Conservation (phyloP, 30 jellyfish, hydroid and myxozoan genomes). For the Hydractinia echinata region DNA sequence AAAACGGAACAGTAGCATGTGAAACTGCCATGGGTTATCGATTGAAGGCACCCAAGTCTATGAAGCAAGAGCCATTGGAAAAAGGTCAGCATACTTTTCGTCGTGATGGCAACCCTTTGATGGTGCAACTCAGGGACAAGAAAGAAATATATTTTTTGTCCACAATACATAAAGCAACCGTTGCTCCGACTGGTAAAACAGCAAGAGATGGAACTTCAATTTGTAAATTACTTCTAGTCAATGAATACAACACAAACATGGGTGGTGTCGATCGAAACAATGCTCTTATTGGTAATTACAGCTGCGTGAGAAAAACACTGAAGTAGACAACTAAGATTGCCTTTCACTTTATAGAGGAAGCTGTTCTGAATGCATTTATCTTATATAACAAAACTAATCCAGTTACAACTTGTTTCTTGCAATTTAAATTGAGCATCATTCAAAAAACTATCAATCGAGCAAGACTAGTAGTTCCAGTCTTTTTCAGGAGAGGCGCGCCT, state of each 20-base stretch:
- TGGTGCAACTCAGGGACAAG: constrained; percentile 15
- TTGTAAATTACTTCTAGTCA: too few relatives aligned
- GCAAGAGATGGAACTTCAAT: too few relatives aligned
- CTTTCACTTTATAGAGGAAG: constrained; percentile 8
- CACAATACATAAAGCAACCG: constrained; percentile 8
- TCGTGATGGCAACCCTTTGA: constrained; percentile 13
- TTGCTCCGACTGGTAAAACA: constrained; percentile 13
- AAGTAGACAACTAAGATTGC: constrained; percentile 6
- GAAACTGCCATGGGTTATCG: constrained; percentile 14
- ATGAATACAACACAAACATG: too few relatives aligned
- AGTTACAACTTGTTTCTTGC: constrained; percentile 34
- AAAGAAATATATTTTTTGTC: constrained; percentile 6
- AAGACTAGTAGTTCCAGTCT: neutral
- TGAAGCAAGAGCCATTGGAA: constrained; percentile 14
- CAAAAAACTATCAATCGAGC: constrained; percentile 59
- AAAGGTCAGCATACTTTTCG: constrained; percentile 11
- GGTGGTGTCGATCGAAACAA: too few relatives aligned
- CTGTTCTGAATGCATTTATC: neutral
- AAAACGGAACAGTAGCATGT: constrained; percentile 25
- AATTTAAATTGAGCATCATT: constrained; percentile 55
- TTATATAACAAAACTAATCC: constrained; percentile 3
- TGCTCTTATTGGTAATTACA: constrained; percentile 10
- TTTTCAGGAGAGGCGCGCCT: too few relatives aligned
- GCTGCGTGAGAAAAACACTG: constrained; percentile 8
- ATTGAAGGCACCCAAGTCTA: too few relatives aligned